A percentile compares a stretch with the other conserved stretches of the same genome.
These are phyloP conservation scores for Esperia sulphurella DNA, from an alignment of 2,888 invertebrate genomes.

Conservation along the genomic window DNA sequence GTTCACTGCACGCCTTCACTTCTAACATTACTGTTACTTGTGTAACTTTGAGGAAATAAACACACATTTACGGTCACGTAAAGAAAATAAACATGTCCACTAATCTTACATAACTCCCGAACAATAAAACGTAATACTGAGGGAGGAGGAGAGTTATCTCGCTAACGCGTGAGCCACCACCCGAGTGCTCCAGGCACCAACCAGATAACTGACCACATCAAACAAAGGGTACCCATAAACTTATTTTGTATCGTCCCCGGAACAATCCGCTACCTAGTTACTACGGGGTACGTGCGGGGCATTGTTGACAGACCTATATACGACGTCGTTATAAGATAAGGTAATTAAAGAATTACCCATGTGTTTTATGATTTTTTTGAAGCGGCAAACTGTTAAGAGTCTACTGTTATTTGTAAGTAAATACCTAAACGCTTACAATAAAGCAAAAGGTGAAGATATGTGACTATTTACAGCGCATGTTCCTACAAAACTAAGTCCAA, in stretches of 20 bases:
- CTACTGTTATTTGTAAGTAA: too few species aligned
- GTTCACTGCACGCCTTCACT: background rate
- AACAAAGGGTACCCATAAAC: conserved; percentile 65
- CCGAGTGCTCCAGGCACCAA: conserved; percentile 43
- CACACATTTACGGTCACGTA: conserved; percentile 56
- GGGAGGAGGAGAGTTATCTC: conserved; percentile 53
- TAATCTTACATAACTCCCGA: conserved; percentile 58
- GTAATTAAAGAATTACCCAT: conserved; percentile 23
- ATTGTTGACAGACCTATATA: conserved; percentile 5
- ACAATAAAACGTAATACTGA: conserved; percentile 62
- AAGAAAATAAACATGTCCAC: conserved; percentile 64
- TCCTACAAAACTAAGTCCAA: too few species aligned
- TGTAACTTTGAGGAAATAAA: conserved; percentile 35
- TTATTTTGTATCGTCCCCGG: conserved; percentile 63
- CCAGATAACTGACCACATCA: conserved; percentile 63
- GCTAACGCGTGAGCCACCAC: conserved; percentile 47
- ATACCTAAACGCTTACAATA: too few species aligned
- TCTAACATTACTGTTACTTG: conserved; percentile 11
- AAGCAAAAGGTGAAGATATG: too few species aligned
- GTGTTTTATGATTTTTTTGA: conserved; percentile 12
- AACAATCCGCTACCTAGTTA: conserved; percentile 38
- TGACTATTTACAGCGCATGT: too few species aligned
- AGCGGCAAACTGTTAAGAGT: too few species aligned
- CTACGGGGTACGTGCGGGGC: conserved; percentile 11
- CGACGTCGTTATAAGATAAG: conserved; percentile 17